phyloP scores from a whole-genome alignment of 1,140 invertebrate species.

The Trissolcus basalis region DNA sequence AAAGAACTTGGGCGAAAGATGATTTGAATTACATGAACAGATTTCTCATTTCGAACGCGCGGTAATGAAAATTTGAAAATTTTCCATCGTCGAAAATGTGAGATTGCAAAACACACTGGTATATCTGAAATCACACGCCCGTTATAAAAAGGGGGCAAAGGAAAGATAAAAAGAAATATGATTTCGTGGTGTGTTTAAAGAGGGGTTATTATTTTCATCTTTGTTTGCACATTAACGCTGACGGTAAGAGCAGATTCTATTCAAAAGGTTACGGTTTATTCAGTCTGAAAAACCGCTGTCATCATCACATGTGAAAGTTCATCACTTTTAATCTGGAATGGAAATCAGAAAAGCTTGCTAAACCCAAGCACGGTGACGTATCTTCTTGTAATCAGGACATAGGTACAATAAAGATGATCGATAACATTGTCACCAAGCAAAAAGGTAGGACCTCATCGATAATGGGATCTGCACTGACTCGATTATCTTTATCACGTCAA shows the following conservation, averaged over 20 bases:
- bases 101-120: too few species aligned
- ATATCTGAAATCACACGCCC: too few species aligned
- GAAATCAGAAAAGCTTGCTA: conserved; percentile 39
- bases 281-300: conserved; percentile 8
- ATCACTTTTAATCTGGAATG: conserved; percentile 33
- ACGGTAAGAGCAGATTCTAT: too few species aligned
- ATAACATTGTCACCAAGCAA: conserved; percentile 40
- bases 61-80: too few species aligned
- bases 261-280: not conserved
- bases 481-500: conserved; percentile 44
- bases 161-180: not conserved
- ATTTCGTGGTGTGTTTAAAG: too few species aligned
- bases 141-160: too few species aligned
- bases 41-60: conserved; percentile 1
- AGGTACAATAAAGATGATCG: conserved; percentile 45
- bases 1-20: conserved; percentile 3
- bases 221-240: too few species aligned
- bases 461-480: conserved; percentile 38
- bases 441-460: conserved; percentile 40
- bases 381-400: conserved; percentile 32
- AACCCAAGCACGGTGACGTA: conserved; percentile 30
- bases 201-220: too few species aligned
- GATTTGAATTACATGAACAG: conserved; percentile 6
- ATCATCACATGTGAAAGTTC: conserved; percentile 28
- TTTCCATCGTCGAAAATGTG: too few species aligned